Conservation (phyloP, 2,888 invertebrate genomes). For the Megaustenia siamemsis region DNA sequence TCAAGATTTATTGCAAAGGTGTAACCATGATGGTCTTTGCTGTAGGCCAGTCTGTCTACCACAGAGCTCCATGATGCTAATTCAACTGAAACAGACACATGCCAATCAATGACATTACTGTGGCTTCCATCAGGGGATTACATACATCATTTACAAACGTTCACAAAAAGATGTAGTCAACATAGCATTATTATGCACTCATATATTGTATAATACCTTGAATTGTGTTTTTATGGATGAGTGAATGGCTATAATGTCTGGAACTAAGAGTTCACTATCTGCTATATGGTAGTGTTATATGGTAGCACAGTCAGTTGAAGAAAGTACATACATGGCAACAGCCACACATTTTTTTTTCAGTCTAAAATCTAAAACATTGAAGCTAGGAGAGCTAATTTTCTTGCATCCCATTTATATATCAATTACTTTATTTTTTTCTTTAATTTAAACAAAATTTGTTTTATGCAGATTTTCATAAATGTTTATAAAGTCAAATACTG, state of each 20-base stretch:
- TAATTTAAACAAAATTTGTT: too few relatives aligned
- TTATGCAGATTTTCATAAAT: too few relatives aligned
- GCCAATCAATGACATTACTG: constrained; percentile 17
- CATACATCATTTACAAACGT: constrained; percentile 13
- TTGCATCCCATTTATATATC: too few relatives aligned
- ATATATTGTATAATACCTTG: not conserved
- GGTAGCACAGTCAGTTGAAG: too few relatives aligned
- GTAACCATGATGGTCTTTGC: not conserved
- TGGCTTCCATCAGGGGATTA: constrained; percentile 52
- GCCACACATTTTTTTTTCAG: not conserved
- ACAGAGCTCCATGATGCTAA: not conserved
- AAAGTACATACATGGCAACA: too few relatives aligned
- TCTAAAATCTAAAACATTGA: not conserved
- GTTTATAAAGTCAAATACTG: too few relatives aligned
- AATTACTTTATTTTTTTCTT: too few relatives aligned
- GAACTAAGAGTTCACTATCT: not conserved
- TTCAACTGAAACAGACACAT: not conserved
- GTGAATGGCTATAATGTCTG: too few relatives aligned
- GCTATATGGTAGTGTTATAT: too few relatives aligned
- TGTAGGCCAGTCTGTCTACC: not conserved
- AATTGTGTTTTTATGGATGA: too few relatives aligned
- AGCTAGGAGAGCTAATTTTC: too few relatives aligned
- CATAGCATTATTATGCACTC: not conserved
- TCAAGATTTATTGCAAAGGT: not conserved
- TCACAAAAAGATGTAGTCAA: not conserved